phyloP scores from a whole-genome alignment of 2,113 vertebrate species.

The Catharus minimus region DNA sequence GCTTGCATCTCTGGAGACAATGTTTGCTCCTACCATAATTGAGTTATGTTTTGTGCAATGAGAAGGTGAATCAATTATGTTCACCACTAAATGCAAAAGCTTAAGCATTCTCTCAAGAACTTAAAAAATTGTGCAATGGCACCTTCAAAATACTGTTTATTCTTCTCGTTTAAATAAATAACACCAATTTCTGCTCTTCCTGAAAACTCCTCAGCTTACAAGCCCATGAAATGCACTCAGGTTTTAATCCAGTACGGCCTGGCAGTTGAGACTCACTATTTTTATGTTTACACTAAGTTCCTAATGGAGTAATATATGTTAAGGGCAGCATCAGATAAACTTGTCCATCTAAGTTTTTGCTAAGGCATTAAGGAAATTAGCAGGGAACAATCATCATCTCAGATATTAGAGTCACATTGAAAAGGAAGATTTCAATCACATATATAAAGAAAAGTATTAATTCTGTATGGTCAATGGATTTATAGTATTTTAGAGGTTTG shows the following conservation, averaged over 20 bases:
- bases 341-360: not conserved
- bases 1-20: conserved; percentile 54
- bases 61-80: conserved; percentile 73
- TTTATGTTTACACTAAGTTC: not conserved
- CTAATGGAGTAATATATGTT: not conserved
- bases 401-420: not conserved
- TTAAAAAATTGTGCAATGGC: not conserved
- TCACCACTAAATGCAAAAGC: conserved; percentile 57
- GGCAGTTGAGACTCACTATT: not conserved
- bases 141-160: not conserved
- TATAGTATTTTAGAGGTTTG: not conserved
- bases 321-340: not conserved
- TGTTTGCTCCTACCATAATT: conserved; percentile 64
- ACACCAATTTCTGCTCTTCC: not conserved
- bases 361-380: not conserved
- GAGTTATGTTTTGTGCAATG: conserved; percentile 59
- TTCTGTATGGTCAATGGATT: not conserved
- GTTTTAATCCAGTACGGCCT: not conserved
- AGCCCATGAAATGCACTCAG: not conserved
- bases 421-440: not conserved
- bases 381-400: not conserved
- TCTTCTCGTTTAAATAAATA: conserved; percentile 4
- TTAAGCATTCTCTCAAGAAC: conserved; percentile 38
- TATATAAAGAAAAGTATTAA: not conserved
- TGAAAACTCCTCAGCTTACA: conserved; percentile 22